Base-by-base conservation (phyloP, 2,888 invertebrate genomes). In the Eristalis intricaria region DNA sequence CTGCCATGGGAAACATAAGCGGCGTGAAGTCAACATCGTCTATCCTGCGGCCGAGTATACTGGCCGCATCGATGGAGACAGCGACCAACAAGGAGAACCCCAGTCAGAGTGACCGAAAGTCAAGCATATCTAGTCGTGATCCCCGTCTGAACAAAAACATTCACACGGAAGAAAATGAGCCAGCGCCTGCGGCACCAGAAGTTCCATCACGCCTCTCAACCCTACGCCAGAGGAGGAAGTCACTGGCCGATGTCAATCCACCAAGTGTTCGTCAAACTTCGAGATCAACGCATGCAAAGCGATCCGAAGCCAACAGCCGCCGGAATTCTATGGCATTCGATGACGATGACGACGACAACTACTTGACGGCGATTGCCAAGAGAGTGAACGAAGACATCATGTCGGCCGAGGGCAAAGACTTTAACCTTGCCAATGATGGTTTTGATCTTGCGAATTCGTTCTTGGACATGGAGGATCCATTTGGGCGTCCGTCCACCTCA, bases 331-430 rank as follows among this genome's bases (percentile, higher is more conserved):
- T 84, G 13, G 81, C 77, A 11, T 84, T 88, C 43, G 88, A 88
- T 58, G 88, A 88, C 61, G 88, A 88, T n/a, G 89, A 90, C 35
- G 93, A 93, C 69, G 93, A 93, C 87, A 92, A 92, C 75, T 93
- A 93, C 88, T 89, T 93, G 15, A 92, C 92, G 1, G 92, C 92
- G 84, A 92, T 93, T 5, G 93, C 93, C 0, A 93, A 93, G 84
- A 91, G 91, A 84, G 92, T 93, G 1, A 92, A 92, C 76, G 93
- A 93, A 23, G 92, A 92, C 89, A 93, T 93, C 35, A 91, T 92
- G 92, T 91, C 92, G 23, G 90, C 91, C 0, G 91, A 91, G 65
- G 92, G 92, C 79, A 92, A 92, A 80, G 92, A 93, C 66, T 93
- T 93, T 50, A 91, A 91, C 78, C 91, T 91, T 32, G 91, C 91